These are phyloP conservation scores for Homalodisca vitripennis DNA, from an alignment of 1,140 invertebrate genomes.

Conservation along the genomic window DNA sequence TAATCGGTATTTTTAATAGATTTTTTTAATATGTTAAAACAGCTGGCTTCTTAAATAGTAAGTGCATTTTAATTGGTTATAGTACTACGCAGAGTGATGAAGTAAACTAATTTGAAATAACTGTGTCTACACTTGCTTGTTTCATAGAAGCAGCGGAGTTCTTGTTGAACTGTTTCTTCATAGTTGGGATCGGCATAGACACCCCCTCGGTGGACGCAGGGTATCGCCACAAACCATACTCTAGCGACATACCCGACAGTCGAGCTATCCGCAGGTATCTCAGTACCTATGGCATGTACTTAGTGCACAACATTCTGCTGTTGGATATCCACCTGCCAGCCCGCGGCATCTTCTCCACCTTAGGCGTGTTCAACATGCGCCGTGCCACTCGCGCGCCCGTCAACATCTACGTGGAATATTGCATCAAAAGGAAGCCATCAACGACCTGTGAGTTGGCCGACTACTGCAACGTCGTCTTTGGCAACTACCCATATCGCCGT, in stretches of 20 bases:
- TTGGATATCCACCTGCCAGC: neutral
- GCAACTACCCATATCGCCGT: neutral
- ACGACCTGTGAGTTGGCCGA: neutral
- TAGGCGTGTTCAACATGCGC: conserved; percentile 9
- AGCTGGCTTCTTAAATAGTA: too few relatives aligned
- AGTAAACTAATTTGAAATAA: too few relatives aligned
- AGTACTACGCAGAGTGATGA: too few relatives aligned
- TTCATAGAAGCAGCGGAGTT: neutral
- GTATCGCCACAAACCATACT: neutral
- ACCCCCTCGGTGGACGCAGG: conserved; percentile 6
- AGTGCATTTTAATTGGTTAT: too few relatives aligned
- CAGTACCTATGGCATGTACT: neutral
- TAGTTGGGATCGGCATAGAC: neutral
- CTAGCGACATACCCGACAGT: neutral
- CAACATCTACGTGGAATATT: conserved; percentile 1
- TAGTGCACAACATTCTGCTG: neutral
- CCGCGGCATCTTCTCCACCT: neutral
- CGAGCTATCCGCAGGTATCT: neutral
- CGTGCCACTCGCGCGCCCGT: neutral
- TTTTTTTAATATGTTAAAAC: too few relatives aligned
- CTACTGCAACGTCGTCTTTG: neutral
- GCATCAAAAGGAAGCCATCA: neutral
- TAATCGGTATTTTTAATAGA: too few relatives aligned
- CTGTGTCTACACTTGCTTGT: too few relatives aligned
- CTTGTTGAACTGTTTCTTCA: neutral